Percentiles rank a stretch among this genome's conserved stretches.
Conservation (phyloP, 2,888 invertebrate species). For the Isotomurus palustris region DNA sequence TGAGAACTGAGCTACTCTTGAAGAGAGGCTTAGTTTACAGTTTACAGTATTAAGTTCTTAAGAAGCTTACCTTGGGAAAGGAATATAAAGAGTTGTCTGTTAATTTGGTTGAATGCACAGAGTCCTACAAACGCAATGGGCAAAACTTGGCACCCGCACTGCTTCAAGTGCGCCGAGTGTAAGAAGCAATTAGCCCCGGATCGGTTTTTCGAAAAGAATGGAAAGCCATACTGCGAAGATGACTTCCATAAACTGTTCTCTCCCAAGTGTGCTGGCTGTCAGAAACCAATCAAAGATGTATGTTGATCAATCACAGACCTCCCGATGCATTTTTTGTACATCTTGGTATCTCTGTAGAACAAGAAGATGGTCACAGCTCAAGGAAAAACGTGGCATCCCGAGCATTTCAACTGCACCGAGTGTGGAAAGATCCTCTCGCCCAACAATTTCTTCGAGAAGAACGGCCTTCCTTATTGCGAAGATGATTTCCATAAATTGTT, state of each 20-base stretch:
- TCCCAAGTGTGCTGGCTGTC: constrained; percentile 37
- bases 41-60: too few relatives aligned
- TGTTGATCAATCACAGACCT: neutral
- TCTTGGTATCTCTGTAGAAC: constrained; percentile 5
- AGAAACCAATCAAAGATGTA: constrained; percentile 38
- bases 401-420: constrained; percentile 31
- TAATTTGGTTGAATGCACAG: too few relatives aligned
- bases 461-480: constrained; percentile 30
- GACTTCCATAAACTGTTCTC: constrained; percentile 40
- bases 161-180: constrained; percentile 43
- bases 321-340: neutral
- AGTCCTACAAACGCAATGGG: constrained; percentile 29
- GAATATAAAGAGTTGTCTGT: too few relatives aligned
- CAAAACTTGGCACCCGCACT: constrained; percentile 37
- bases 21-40: too few relatives aligned
- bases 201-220: constrained; percentile 41
- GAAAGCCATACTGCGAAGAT: constrained; percentile 41
- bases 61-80: neutral
- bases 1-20: too few relatives aligned
- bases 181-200: constrained; percentile 35
- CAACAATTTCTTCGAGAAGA: constrained; percentile 31
- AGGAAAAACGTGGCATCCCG: constrained; percentile 28
- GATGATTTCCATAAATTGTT: constrained; percentile 32
- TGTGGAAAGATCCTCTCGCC: constrained; percentile 31
- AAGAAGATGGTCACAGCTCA: constrained; percentile 23